phyloP scores from a whole-genome alignment of 2,888 invertebrate species.

The Rhogogaster chlorosoma region DNA sequence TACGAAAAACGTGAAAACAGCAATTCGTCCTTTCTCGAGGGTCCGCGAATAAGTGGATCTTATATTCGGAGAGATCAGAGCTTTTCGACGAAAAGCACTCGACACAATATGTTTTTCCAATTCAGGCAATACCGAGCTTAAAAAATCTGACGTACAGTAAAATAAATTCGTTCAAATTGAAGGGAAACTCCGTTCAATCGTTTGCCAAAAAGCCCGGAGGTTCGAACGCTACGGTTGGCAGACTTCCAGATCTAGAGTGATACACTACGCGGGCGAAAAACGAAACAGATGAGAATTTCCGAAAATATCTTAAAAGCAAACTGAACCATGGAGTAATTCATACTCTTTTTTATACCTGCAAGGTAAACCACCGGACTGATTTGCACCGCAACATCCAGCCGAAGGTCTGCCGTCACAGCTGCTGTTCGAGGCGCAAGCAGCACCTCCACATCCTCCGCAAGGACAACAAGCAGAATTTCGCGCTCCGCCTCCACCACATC shows the following conservation, averaged over 20 bases:
- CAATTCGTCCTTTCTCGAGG: background rate
- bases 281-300: background rate
- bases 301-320: background rate
- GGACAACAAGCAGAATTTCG: conserved; percentile 54
- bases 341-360: conserved; percentile 56
- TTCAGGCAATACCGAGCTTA: background rate
- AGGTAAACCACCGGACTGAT: conserved; percentile 54
- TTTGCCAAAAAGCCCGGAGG: background rate
- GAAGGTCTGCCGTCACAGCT: conserved; percentile 39
- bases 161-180: background rate
- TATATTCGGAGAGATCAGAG: background rate
- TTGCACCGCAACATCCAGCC: conserved; percentile 58
- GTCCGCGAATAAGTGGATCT: background rate
- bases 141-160: background rate
- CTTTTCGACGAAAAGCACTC: background rate
- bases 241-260: background rate
- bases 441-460: conserved; percentile 61
- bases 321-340: background rate
- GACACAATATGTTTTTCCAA: background rate
- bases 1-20: background rate
- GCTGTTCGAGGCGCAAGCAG: conserved; percentile 57
- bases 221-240: background rate
- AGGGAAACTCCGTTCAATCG: background rate
- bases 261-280: background rate
- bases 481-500: conserved; percentile 56